Evolutionary conservation across 2,797 vertebrate species (phyloP), one percentile per base, ranked within the genome.

Genomic region (Arctocebus calabarensis): DNA sequence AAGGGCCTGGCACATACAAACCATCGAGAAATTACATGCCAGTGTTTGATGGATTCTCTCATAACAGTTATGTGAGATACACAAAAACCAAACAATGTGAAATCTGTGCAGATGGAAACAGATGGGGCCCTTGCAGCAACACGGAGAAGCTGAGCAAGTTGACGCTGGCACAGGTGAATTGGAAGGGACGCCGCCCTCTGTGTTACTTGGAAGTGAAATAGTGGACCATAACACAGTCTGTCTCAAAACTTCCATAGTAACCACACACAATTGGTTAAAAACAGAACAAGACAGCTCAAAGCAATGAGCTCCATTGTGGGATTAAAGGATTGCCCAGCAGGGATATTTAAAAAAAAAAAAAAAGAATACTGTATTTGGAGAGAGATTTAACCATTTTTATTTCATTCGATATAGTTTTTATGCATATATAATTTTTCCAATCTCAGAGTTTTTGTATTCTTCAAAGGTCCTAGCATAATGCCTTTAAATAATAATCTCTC

Each of bases 341-440:
- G 19, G 8, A 45, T 10, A 45, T 29, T 93, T 62, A 37, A 85
- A 43, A 85, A 27, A 70, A 37, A 85, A 43, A 85, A 27, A 70
- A 74, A 66, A 10, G 8, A 87, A 48, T 23, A 19, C 45, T 82
- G n/a, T 2, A 29, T 74, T 84, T 82, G 57, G n/a, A 91, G 9
- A 66, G 25, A 83, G 27, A 7, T n/a, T 70, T 43, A 19, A 34
- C 11, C 82, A 74, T 17, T 92, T 62, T 45, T 74, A 68, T 55
- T 86, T 94, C 10, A 55, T 84, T 86, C 16, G 7, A 40, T 59
- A n/a, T 82, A 55, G 87, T 77, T 64, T 78, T 92, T 91, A 52
- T 74, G 12, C 62, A 55, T 23, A 70, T 71, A 74, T 40, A 79
- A 73, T 57, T 94, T 97, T 62, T 29, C 29, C 12, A 74, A 12